Evolutionary conservation across 2,113 vertebrate species (phyloP), one percentile per base, ranked within the genome.

Genomic region (Centrocercus urophasianus): DNA sequence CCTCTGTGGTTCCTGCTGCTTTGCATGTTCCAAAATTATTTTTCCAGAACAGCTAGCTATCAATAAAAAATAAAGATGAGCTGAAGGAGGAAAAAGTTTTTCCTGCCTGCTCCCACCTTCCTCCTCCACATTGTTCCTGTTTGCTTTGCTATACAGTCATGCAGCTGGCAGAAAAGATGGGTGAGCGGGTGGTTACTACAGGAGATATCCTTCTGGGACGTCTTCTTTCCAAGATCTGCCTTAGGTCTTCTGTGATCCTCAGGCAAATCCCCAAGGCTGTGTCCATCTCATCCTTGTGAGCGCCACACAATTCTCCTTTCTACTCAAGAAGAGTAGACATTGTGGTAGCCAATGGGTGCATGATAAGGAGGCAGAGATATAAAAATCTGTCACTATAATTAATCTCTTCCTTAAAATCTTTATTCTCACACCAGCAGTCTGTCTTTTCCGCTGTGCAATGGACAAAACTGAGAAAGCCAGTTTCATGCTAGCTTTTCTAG

Each of bases 31-130:
- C 90, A 92, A 85, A 97, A 95, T 95, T 88, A 88, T 85, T 97
- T 97, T 95, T 96, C 89, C 95, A 97, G 93, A 97, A 93, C 85
- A 87, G 85, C 77, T 75, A 89, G 61, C 83, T 96, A 92, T 95
- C 93, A 92, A 69, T 86, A 88, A 82, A 89, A 88, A 83, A 89
- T 61, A 91, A 96, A 79, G 59, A 72, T 76, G 54, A 80, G 27
- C 27, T 93, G 77, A 91, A 86, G 89, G 0, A 5, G 36, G 56
- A 38, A 82, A 91, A 85, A 30, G 6, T 9, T 93, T 76, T 94
- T 95, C 78, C 82, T 95, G 75, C 69, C 61, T 75, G 22, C 71
- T 34, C 92, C 70, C 93, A 91, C 64, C 43, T 95, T 93, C 60
- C 36, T 86, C 87, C 83, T 92, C 63, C 65, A 70, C 72, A 45